Evolutionary conservation across 2,113 vertebrate species (phyloP), one percentile per base, ranked within the genome.

Genomic region (Megaceryle maxima): DNA sequence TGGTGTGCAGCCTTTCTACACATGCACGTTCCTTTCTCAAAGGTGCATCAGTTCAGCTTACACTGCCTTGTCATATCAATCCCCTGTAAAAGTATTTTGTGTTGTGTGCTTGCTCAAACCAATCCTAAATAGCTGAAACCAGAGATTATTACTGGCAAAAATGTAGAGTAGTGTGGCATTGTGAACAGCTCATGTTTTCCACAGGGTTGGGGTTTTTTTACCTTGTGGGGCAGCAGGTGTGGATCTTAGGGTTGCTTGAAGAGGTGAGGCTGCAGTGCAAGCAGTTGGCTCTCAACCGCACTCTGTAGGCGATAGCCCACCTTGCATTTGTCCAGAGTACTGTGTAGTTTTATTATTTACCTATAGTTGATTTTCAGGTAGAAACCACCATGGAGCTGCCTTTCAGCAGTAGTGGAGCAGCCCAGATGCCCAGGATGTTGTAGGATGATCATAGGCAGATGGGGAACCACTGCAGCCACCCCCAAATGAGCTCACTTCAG

Each of bases 291-390:
- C 39, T 70, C 18, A 7, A 17, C 31, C 55, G 24, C 0, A 1
- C 37, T 73, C 20, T 0, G 0, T 29, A 59, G 44, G 43, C 3
- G 2, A 13, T 22, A 46, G 12, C 41, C 26, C 29, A 35, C 25
- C 60, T 74, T 0, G 0, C 51, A 51, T 2, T 16, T 11, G 18
- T 57, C 25, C 29, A 51, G 51, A 5, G 68, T 84, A 28, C 64
- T 10, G 1, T 0, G 0, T 16, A 20, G 31, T 79, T 91, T 72
- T 9, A 3, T 85, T 43, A 56, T 84, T 81, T 72, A 63, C 28
- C 31, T 70, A 0, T 9, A 68, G n/a, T 12, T 82, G 53, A 35
- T 63, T 70, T 90, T 82, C 17, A 21, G 41, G 62, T 35, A 20
- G 77, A 56, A 81, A 31, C 14, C 3, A 6, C 12, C 3, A 3